Evolutionary conservation across 2,797 vertebrate species (phyloP), one percentile per base, ranked within the genome.

Genomic region (Pangasius larnaudii): DNA sequence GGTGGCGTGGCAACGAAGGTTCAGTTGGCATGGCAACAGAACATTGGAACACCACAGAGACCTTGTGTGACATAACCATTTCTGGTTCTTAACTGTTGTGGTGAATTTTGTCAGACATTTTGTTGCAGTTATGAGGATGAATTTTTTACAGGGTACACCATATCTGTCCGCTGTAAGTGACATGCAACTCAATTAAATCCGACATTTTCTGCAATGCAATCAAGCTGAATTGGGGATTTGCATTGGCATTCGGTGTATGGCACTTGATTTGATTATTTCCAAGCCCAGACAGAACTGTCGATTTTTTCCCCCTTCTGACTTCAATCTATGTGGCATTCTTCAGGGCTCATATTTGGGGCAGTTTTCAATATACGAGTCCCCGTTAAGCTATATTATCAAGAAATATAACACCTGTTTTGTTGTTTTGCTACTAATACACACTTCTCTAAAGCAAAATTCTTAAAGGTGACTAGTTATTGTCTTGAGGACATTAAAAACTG

Each of bases 11-110:
- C 89, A 89, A 90, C 89, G 19, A 75, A 86, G 84, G 85, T 87
- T 89, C 65, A 51, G 89, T 90, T 90, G 89, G 91, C 87, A 89
- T 91, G 89, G 86, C 90, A 91, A 91, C 89, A n/a, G 87, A 90
- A 90, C 86, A 90, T 49, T 85, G 90, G 87, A 78, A 86, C 85
- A 71, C 24, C 24, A 77, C 80, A 82, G 88, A 80, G 85, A 80
- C 85, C 85, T 80, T 79, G 83, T 87, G 85, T 78, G 72, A 87
- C 88, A 84, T 63, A 89, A 72, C 74, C 69, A 56, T 72, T 87
- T 79, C 56, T 69, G 53, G 27, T 86, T 86, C 71, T 84, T 51
- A 89, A 86, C 36, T 71, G 72, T 69, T 89, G 46, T 65, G 58
- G 56, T 36, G 65, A 69, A 69, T 72, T 46, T 69, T 59, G 78